A percentile compares a stretch with the other conserved stretches of the same genome.
Evolutionary conservation across 1,140 invertebrate genomes (phyloP).

Genomic region (Tetramorium alpestre): DNA sequence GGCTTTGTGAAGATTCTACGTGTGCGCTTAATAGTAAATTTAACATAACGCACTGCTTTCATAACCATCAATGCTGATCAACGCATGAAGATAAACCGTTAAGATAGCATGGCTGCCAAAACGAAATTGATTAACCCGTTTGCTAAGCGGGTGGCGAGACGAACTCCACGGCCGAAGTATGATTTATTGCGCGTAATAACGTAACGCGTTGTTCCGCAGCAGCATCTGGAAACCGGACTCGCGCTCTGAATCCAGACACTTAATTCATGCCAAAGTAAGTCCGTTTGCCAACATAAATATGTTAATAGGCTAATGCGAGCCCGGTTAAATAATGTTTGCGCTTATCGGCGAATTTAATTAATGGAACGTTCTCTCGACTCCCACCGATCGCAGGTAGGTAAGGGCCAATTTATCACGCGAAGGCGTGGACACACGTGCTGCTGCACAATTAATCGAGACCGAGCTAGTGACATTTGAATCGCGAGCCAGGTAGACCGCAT

Average conservation of each 20-base stretch:
- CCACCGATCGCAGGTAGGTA: constrained; percentile 7
- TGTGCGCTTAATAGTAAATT: background rate
- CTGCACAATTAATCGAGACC: constrained; percentile 58
- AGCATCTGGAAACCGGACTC: constrained; percentile 35
- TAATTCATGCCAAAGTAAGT: background rate
- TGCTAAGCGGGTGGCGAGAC: constrained; percentile 13
- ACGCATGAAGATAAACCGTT: constrained; percentile 8
- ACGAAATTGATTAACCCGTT: constrained; percentile 42
- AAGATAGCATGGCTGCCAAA: constrained; percentile 16
- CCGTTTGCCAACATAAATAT: constrained; percentile 30
- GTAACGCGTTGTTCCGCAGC: background rate
- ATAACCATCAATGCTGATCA: background rate
- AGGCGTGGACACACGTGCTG: constrained; percentile 43
- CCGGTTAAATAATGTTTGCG: constrained; percentile 50
- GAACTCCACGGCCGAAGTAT: constrained; percentile 1
- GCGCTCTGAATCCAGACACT: background rate
- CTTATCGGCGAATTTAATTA: constrained; percentile 60
- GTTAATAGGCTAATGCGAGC: constrained; percentile 27
- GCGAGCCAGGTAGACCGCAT: constrained; percentile 44
- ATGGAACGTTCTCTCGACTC: constrained; percentile 9
- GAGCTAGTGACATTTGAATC: constrained; percentile 58
- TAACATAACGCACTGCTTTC: background rate
- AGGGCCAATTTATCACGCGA: constrained; percentile 56
- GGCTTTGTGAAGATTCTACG: constrained; percentile 10
- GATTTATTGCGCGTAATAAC: constrained; percentile 48